Base-by-base conservation (phyloP, 2,113 vertebrate genomes). In the Haliaeetus leucogaster region DNA sequence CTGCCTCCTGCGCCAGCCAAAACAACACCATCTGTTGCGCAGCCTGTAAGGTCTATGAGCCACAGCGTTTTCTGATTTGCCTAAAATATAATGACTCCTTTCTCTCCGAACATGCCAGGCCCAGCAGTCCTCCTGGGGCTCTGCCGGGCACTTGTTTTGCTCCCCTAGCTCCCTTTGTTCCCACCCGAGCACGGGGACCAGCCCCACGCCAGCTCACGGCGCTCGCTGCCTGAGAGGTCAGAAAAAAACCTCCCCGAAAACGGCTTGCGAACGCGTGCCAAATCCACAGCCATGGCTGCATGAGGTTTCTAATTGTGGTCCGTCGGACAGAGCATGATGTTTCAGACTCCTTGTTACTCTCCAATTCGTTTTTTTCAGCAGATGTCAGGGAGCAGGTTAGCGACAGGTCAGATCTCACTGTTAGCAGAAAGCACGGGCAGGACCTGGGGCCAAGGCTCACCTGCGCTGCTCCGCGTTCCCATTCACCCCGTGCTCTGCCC, bases 1-100 rank as follows among this genome's bases (percentile, higher is more conserved):
- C 89, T 97, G 95, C 94, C 81, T 96, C 72, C 81, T 67, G 43
- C 0, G 19, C 90, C 63, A 92, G 92, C 88, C 96, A 94, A 94
- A 82, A 80, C 63, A 90, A 16, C 87, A 95, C 81, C 95, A 96
- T 68, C 63, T 95, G 95, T 96, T 97, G 85, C 27, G 7, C 83
- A 90, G 91, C 58, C 65, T 40, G 53, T 29, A 70, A 82, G 91
- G 85, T 87, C 70, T 76, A 40, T 8, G 58, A 91, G 56, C 56
- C 79, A 55, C 56, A 70, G 40, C 19, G 32, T 18, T 90, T 94
- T 93, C 70, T 42, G 25, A 81, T 88, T 78, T 95, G 89, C 76
- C 93, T 84, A 82, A 93, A 95, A 91, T 76, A 96, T 73, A 96
- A 95, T 38, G 67, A 94, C 61, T 10, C 10, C 65, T 82, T 92